Evolutionary conservation across 2,113 vertebrate species (phyloP).

Genomic region (Ochotona curzoniae): DNA sequence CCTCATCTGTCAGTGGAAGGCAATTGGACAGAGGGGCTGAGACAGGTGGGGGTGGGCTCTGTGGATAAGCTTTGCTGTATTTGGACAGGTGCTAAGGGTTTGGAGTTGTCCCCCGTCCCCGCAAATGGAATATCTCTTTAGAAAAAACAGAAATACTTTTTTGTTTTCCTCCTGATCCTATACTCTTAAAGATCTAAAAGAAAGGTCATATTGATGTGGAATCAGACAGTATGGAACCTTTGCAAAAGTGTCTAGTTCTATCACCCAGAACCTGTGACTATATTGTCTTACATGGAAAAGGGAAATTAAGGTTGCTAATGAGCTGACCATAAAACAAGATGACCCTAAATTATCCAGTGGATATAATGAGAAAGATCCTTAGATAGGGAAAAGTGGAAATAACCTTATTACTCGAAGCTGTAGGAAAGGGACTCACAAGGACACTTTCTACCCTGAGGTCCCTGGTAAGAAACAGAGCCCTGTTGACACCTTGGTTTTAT

Average conservation of each 20-base stretch:
- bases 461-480: neutral
- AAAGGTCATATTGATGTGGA: neutral
- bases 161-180: neutral
- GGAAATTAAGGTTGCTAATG: neutral
- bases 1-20: neutral
- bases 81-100: neutral
- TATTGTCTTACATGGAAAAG: neutral
- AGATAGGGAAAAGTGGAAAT: neutral
- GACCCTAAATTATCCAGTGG: neutral
- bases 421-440: neutral
- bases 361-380: neutral
- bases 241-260: neutral
- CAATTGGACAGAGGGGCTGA: neutral
- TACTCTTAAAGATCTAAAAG: neutral
- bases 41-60: neutral
- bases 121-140: neutral
- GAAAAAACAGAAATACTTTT: slow-evolving; percentile 38
- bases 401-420: neutral
- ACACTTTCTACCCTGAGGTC: neutral
- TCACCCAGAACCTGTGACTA: neutral
- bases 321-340: neutral
- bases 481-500: neutral
- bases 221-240: neutral
- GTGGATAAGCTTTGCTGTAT: neutral
- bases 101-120: neutral